Evolutionary conservation across 1,140 invertebrate genomes (phyloP).

Genomic region (Laodelphax striatellus): DNA sequence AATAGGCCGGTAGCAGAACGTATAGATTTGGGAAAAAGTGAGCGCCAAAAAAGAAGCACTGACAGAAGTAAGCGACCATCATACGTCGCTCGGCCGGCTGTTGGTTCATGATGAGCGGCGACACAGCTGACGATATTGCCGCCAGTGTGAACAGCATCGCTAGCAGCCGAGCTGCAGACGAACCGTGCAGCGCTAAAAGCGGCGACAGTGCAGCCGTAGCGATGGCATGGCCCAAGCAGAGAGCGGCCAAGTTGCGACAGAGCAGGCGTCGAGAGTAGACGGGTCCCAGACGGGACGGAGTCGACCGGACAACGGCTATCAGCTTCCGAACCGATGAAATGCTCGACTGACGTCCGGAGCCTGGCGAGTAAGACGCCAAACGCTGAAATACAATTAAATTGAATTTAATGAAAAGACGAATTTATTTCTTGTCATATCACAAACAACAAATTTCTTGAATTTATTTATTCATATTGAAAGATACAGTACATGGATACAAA

Average conservation of each 20-base stretch:
- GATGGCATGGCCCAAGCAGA: conserved; percentile 44
- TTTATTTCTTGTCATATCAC: no score
- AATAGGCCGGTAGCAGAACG: conserved; percentile 44
- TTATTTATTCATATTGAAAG: no score
- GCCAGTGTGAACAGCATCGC: conserved; percentile 40
- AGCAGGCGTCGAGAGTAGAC: conserved; percentile 31
- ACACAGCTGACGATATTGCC: conserved; percentile 38
- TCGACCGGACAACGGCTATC: conserved; percentile 39
- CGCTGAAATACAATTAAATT: conserved; percentile 28
- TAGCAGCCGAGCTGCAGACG: conserved; percentile 31
- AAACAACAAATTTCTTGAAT: no score
- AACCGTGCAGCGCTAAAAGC: conserved; percentile 42
- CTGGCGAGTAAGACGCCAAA: conserved; percentile 45
- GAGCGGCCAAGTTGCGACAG: conserved; percentile 39
- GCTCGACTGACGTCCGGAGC: conserved; percentile 38
- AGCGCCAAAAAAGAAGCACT: conserved; percentile 40
- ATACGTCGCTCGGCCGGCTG: no score
- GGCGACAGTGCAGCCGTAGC: conserved; percentile 50
- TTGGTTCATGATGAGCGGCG: conserved; percentile 33
- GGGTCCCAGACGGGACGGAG: conserved; percentile 29
- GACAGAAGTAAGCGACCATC: conserved; percentile 30
- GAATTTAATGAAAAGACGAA: not conserved
- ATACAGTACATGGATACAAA: no score
- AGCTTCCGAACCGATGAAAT: conserved; percentile 52
- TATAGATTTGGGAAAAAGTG: conserved; percentile 50